phyloP scores from a whole-genome alignment of 2,797 vertebrate genomes.

The Manis javanica region DNA sequence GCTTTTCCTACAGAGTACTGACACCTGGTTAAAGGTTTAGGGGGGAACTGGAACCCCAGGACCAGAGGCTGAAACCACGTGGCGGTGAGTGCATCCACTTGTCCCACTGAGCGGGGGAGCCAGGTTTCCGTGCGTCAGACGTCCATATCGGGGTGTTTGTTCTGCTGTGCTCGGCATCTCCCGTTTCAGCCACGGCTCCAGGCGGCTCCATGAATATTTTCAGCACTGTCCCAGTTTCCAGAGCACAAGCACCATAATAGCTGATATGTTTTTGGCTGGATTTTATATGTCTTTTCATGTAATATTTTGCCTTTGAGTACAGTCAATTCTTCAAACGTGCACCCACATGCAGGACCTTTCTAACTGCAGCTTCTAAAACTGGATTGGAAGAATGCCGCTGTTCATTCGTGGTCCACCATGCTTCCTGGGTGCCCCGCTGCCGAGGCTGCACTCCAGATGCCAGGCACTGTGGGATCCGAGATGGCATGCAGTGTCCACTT shows the following conservation, averaged over 20 bases:
- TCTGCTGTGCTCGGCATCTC: background rate
- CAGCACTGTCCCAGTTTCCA: background rate
- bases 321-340: background rate
- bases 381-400: fast-evolving
- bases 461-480: too few species aligned
- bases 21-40: background rate
- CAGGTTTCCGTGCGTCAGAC: background rate
- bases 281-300: background rate
- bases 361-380: background rate
- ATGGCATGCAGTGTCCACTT: background rate
- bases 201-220: too few species aligned
- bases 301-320: background rate
- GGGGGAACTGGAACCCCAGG: background rate
- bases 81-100: fast-evolving
- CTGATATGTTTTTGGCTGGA: background rate
- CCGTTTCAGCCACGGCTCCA: fast-evolving
- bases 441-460: too few species aligned
- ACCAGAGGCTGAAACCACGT: fast-evolving
- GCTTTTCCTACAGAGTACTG: too few species aligned
- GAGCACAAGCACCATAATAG: background rate
- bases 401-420: fast-evolving
- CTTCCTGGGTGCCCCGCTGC: too few species aligned
- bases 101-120: fast-evolving
- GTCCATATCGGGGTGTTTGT: background rate
- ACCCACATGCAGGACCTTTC: too few species aligned